Evolutionary conservation across 2,888 invertebrate genomes (phyloP), one percentile per base, ranked within the genome.

Genomic region (Polydrusus pterygomalis): DNA sequence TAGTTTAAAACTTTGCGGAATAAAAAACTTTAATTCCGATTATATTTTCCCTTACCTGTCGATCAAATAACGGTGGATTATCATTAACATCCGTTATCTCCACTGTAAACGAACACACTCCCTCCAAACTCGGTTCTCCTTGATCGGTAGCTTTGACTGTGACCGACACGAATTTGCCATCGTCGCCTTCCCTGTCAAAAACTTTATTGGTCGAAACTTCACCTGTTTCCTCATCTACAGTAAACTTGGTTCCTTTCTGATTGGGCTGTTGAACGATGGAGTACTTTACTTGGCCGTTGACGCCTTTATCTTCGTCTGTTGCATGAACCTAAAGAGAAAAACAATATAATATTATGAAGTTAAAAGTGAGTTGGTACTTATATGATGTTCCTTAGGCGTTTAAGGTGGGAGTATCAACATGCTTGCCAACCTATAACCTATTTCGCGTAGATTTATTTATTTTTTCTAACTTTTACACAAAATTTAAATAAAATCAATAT

Each of bases 101-200:
- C 60, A 98, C 98, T 15, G 97, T 97, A 87, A 99, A 99, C 8
- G 98, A 98, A 88, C 99, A 99, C 80, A 98, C 98, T 30, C 98
- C 98, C 88, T 98, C 98, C 80, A 99, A 88, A 0, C 97, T 97
- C 0, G 98, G 98, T 87, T 97, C 97, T n/a, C 98, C 99, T 86
- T 98, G 96, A 91, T 99, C 99, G 0, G 97, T 97, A 6, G 98
- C 99, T 89, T 98, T 98, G 0, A 98, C 96, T 0, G 98, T 98
- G 6, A 97, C 97, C 0, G 97, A 97, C 7, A 97, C 97, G 87
- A 97, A 97, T 89, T 97, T 97, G 9, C 97, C 97, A 86, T 97
- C 97, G 83, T 98, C 98, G 0, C 97, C 97, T 89, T 98, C 98
- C 77, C 98, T 92, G 89, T 98, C 97, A 86, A 98, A 98, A 20